A percentile compares a stretch with the other conserved stretches of the same genome.
These are phyloP conservation scores for Drosophila melanosoma DNA, from an alignment of 2,888 invertebrate species.

Conservation along the genomic window DNA sequence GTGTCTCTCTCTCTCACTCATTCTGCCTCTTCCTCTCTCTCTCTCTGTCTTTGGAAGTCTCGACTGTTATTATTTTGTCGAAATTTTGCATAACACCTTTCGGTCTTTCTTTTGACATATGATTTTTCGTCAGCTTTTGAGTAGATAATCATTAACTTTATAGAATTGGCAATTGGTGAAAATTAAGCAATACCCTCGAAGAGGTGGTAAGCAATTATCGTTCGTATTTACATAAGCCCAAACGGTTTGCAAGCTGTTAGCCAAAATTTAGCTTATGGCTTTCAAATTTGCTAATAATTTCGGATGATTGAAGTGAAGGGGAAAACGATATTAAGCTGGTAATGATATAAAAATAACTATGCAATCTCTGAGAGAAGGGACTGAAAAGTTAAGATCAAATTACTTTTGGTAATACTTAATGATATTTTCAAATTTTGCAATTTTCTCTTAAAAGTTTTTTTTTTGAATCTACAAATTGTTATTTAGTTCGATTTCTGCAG, in stretches of 20 bases:
- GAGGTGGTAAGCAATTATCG: slow-evolving; percentile 53
- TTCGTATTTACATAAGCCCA: slow-evolving; percentile 64
- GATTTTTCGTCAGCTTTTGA: slow-evolving; percentile 24
- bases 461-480: not conserved
- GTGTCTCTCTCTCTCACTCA: slow-evolving; percentile 2
- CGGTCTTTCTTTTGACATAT: slow-evolving; percentile 29
- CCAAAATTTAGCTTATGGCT: slow-evolving; percentile 40
- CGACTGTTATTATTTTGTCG: slow-evolving; percentile 13
- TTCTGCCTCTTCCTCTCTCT: not conserved
- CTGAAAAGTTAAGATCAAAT: not conserved
- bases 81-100: slow-evolving; percentile 66
- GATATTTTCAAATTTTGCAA: not conserved
- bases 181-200: slow-evolving; percentile 64
- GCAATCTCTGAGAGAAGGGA: slow-evolving; percentile 1
- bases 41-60: slow-evolving; percentile 1
- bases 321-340: slow-evolving; percentile 50
- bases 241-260: slow-evolving; percentile 27
- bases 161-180: slow-evolving; percentile 61
- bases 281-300: slow-evolving; percentile 47
- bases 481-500: not conserved
- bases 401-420: not conserved
- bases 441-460: not conserved
- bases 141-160: slow-evolving; percentile 45
- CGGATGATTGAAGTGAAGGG: slow-evolving; percentile 64
- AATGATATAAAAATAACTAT: slow-evolving; percentile 39